Evolutionary conservation across 37 sponge, comb jelly and placozoan species (phyloP).

Genomic region (Haliclona indistincta): DNA sequence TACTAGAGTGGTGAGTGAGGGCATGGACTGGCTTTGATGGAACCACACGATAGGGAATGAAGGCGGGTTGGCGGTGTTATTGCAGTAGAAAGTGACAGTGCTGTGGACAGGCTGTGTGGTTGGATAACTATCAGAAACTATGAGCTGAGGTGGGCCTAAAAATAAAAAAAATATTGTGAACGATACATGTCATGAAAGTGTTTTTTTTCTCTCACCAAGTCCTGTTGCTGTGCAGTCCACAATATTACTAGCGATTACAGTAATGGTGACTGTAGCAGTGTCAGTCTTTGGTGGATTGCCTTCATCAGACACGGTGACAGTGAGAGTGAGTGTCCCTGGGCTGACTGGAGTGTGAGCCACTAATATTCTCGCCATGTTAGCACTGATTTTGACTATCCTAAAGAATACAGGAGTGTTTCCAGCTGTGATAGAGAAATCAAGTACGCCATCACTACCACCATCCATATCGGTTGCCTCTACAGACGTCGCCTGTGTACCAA

Average conservation of each 20-base stretch:
- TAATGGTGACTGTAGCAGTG: conserved; percentile 22
- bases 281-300: conserved; percentile 24
- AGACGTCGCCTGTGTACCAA: conserved; percentile 11
- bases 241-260: conserved; percentile 16
- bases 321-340: conserved; percentile 30
- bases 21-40: background rate
- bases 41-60: background rate
- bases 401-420: conserved; percentile 58
- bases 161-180: background rate
- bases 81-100: conserved; percentile 33
- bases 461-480: conserved; percentile 48
- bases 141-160: conserved; percentile 29
- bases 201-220: conserved; percentile 21
- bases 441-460: conserved; percentile 28
- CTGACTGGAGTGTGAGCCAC: conserved; percentile 16
- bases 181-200: background rate
- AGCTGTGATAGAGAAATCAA: conserved; percentile 30
- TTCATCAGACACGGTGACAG: conserved; percentile 30
- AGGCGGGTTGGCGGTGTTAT: conserved; percentile 29
- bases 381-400: background rate
- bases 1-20: background rate
- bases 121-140: background rate
- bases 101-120: background rate
- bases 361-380: background rate
- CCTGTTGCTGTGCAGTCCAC: conserved; percentile 20